phyloP scores from a whole-genome alignment of 2,797 vertebrate species.

The Threskiornis aethiopicus region DNA sequence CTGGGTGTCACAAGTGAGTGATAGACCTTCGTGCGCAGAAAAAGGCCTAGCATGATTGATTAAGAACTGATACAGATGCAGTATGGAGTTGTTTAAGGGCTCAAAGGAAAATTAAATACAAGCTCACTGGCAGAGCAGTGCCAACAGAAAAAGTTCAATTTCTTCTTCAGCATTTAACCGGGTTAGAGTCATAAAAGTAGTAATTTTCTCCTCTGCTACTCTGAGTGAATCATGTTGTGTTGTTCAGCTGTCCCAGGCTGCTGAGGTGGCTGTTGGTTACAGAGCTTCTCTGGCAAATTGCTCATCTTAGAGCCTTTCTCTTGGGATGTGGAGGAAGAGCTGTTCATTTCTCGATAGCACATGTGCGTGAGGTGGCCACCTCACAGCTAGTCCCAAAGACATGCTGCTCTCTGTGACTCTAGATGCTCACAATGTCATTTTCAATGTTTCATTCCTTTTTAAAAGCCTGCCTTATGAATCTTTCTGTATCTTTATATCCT shows the following conservation, averaged over 20 bases:
- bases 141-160: neutral
- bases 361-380: rapidly evolving
- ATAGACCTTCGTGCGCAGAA: neutral
- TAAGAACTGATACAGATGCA: neutral
- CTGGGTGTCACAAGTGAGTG: neutral
- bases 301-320: neutral
- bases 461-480: neutral
- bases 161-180: neutral
- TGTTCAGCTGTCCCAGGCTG: neutral
- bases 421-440: neutral
- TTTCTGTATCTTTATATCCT: neutral
- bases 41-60: neutral
- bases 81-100: neutral
- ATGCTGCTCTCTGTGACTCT: neutral
- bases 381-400: neutral
- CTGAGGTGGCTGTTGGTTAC: neutral
- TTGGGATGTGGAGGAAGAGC: neutral
- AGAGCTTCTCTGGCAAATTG: neutral
- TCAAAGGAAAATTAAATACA: neutral
- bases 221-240: neutral
- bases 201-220: neutral
- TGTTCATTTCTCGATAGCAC: neutral
- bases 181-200: neutral
- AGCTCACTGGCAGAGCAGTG: neutral
- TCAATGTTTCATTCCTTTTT: neutral